These are phyloP conservation scores for Callimorpha dominula DNA, from an alignment of 2,888 invertebrate species.

Conservation along the genomic window DNA sequence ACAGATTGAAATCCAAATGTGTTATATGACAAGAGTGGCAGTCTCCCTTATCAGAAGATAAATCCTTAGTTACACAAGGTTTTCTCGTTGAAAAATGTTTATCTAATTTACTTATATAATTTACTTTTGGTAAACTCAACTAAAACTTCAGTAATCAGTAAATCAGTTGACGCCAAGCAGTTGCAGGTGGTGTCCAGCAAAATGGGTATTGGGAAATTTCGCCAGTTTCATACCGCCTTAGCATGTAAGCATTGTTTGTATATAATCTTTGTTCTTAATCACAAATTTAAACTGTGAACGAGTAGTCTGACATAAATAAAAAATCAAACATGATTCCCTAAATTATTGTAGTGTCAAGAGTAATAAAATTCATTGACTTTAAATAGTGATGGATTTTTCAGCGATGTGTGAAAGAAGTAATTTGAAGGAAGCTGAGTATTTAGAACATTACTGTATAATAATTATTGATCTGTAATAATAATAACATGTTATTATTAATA, in stretches of 20 bases:
- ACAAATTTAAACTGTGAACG: background rate
- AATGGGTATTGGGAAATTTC: slow-evolving; percentile 22
- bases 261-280: background rate
- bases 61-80: slow-evolving; percentile 30
- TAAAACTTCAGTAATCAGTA: slow-evolving; percentile 31
- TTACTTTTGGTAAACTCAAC: slow-evolving; percentile 44
- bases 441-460: background rate
- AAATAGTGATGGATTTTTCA: background rate
- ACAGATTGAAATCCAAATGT: slow-evolving; percentile 1
- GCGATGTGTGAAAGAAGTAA: background rate
- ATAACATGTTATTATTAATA: too few species aligned
- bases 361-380: background rate
- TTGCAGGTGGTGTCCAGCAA: background rate
- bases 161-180: slow-evolving; percentile 8
- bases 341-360: background rate
- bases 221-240: slow-evolving; percentile 19
- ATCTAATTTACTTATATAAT: slow-evolving; percentile 51
- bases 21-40: slow-evolving; percentile 32
- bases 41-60: slow-evolving; percentile 41
- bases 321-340: background rate
- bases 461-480: background rate
- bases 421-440: background rate
- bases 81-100: slow-evolving; percentile 39
- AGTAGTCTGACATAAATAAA: background rate
- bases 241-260: slow-evolving; percentile 20